Base-by-base conservation (phyloP, 1,140 invertebrate genomes). In the Bradynema listronoti region DNA sequence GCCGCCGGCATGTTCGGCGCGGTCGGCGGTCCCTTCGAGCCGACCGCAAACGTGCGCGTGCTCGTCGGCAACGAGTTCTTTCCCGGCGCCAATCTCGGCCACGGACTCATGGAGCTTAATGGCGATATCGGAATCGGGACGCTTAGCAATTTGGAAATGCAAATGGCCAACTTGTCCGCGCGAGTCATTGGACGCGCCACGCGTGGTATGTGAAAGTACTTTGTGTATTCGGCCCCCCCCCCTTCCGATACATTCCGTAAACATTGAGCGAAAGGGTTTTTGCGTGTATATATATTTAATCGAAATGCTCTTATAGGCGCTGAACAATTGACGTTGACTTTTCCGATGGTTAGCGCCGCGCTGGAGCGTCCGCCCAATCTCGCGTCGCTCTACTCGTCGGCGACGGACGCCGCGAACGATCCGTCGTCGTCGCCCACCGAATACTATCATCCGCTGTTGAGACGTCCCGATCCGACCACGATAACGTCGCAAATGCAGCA, bases 401-500 rank as follows among this genome's bases (percentile, higher is more conserved):
- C 16, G 39, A n/a, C 1, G 39, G 39, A 1, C 16, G n/a, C 22
- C 3, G 16, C 3, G 39, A 22, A 42, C 22, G n/a, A 42, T 3
- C 22, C 22, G 39, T n/a, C 3, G 54, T n/a, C 54, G 19, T 11
- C 51, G n/a, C 47, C 46, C 19, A n/a, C 46, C 14, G 54, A 56
- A 29, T n/a, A 29, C 14, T 1, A 19, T 30, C 54, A 56, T 29
- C 54, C 54, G 16, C 46, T 56, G 9, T 52, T 56, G 19, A 16
- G 54, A 14, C 47, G 54, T n/a, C 54, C 54, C 2, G 16, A 9
- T 14, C 54, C 24, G 3, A 56, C 27, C n/a, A n/a, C n/a, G n/a
- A n/a, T n/a, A n/a, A n/a, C 2, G 11, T 56, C 49, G 2, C 54
- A 14, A n/a, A 56, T 11, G 54, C 54, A 24, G 25, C 53, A 42